Evolutionary conservation across 2,888 invertebrate genomes (phyloP).

Genomic region (Epsilonema sp.): DNA sequence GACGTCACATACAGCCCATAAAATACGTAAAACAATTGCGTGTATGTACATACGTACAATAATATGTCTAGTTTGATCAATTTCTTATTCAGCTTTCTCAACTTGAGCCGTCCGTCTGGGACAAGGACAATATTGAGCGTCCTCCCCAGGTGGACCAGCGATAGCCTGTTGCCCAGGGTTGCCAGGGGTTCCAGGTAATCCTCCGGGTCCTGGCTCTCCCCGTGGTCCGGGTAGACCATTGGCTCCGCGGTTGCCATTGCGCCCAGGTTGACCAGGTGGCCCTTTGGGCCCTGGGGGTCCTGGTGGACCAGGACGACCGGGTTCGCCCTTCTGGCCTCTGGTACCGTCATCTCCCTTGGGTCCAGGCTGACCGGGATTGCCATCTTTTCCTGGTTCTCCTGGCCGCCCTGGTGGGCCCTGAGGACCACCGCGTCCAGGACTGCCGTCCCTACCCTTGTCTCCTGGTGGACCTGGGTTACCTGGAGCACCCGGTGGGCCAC

Average conservation of each 20-base stretch:
- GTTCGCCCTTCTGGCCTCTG: slow-evolving; percentile 13
- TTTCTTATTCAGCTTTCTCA: no score
- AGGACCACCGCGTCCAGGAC: neutral
- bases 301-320: slow-evolving; percentile 17
- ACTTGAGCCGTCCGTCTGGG: neutral
- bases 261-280: slow-evolving; percentile 16
- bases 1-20: no score
- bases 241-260: slow-evolving; percentile 14
- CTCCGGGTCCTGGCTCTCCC: slow-evolving; percentile 18
- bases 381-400: slow-evolving; percentile 14
- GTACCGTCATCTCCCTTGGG: slow-evolving; percentile 18
- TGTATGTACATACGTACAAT: no score
- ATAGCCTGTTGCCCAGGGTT: slow-evolving; percentile 6
- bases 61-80: no score
- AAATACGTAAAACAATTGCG: no score
- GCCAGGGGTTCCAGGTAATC: slow-evolving; percentile 15
- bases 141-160: slow-evolving; percentile 11
- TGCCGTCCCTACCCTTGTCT: no score
- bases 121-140: neutral
- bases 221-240: slow-evolving; percentile 6
- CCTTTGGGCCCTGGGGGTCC: slow-evolving; percentile 18
- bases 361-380: slow-evolving; percentile 20
- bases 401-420: slow-evolving; percentile 3
- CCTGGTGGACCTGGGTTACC: no score
- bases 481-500: neutral